Evolutionary conservation across 2,888 invertebrate genomes (phyloP), one percentile per base, ranked within the genome.

Genomic region (Lordiphosa andalusiaca): DNA sequence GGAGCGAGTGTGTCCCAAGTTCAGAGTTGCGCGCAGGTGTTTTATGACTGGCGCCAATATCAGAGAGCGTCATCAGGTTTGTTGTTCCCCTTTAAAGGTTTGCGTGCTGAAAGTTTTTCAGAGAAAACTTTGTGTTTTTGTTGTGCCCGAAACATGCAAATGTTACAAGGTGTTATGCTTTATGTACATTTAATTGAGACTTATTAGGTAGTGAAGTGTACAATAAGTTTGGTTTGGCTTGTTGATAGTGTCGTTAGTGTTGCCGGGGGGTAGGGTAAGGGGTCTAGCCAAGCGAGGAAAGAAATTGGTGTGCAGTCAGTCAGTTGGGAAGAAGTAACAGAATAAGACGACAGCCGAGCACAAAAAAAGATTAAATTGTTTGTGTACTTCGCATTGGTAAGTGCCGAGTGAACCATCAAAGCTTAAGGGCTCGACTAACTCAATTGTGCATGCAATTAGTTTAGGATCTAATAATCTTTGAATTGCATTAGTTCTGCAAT

Each of bases 101-200:
- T 80, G 76, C 76, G 76, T 77, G 76, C 71, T 60, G 62, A 67
- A 75, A 59, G 57, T 73, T 25, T 23, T 41, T 51, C 12, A 40
- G n/a, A 13, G n/a, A 7, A 42, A 37, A 38, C 21, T 53, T 41
- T 16, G 61, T 47, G 52, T 65, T 50, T 50, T 52, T 52, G 49
- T 39, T 16, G 12, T 52, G 23, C n/a, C 12, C 48, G 40, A 60
- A 59, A 49, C 78, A 78, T 76, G 76, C 78, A 76, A 77, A 76
- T 76, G 80, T 66, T 67, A 61, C 52, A 73, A 82, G 80, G 81
- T 81, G 81, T 82, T 77, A 75, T 77, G 67, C 50, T 75, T 81
- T 74, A 82, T 81, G 81, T 81, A 71, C 69, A 77, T 82, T 81
- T 81, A 82, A 81, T 82, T 81, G 80, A 71, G 80, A 80, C 77